Evolutionary conservation across 2,888 invertebrate species (phyloP).

Genomic region (Conistra vaccinii): DNA sequence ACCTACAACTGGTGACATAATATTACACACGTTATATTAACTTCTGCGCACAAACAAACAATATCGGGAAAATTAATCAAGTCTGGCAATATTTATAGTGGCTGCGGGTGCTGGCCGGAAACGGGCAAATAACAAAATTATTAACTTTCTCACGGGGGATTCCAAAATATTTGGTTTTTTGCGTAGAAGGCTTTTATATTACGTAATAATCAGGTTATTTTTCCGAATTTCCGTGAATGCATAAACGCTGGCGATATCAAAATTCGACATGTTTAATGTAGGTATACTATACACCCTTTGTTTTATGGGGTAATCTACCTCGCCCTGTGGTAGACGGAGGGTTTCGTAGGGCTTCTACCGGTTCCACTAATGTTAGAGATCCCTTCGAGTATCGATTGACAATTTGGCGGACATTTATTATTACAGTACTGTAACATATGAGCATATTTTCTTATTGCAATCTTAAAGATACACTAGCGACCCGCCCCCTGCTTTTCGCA

Average conservation of each 20-base stretch:
- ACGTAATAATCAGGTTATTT: slow-evolving; percentile 15
- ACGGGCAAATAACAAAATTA: slow-evolving; percentile 2
- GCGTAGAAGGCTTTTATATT: slow-evolving; percentile 5
- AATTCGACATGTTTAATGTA: not conserved
- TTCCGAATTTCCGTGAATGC: not conserved
- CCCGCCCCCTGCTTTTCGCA: not conserved
- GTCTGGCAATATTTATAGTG: not conserved
- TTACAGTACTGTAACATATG: not conserved
- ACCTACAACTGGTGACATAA: slow-evolving; percentile 1
- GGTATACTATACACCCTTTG: not conserved
- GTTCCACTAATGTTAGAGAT: not conserved
- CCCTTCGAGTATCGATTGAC: not conserved
- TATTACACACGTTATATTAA: slow-evolving; percentile 6
- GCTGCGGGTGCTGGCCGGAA: slow-evolving; percentile 10
- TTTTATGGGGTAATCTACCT: not conserved
- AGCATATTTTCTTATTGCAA: not conserved
- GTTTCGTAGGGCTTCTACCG: slow-evolving; percentile 8
- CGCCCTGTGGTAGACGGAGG: not conserved
- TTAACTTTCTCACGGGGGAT: slow-evolving; percentile 32
- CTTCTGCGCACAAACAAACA: not conserved
- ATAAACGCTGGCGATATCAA: not conserved
- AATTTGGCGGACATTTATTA: not conserved
- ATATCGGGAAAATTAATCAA: slow-evolving; percentile 12
- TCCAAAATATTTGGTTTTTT: slow-evolving; percentile 14
- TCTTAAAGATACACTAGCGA: not conserved